Base-by-base conservation (phyloP, 2,888 invertebrate genomes). In the Caenorhabditis sp. region DNA sequence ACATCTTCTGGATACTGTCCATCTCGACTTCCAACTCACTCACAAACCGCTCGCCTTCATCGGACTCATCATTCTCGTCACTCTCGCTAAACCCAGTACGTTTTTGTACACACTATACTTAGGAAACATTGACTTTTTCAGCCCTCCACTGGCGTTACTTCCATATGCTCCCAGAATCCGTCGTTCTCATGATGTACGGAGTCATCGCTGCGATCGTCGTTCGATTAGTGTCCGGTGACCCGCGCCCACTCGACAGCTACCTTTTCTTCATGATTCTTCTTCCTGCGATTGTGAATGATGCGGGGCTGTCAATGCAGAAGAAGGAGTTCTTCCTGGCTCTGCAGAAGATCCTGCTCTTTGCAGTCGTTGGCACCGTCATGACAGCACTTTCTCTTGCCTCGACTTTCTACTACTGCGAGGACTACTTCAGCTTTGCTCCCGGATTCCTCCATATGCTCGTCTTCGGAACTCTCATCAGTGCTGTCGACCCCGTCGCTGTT, bases 221-320 rank as follows among this genome's bases (percentile, higher is more conserved):
- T n/a, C n/a, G n/a, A n/a, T n/a, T n/a, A n/a, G n/a, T n/a, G n/a
- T n/a, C n/a, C n/a, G n/a, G n/a, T n/a, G 53, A 70, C 2, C 52
- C 59, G 1, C 59, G 52, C 45, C 59, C 59, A 26, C 43, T 70
- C 13, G 45, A 45, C 45, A 41, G 37, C 27, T 45, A 95, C 90
- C 94, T 95, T 15, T 98, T 98, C 92, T 98, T 97, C 92, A 93
- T 96, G 82, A 96, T 95, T 90, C 95, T 96, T 94, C 92, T 98
- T 87, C 98, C 98, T 35, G 97, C 97, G 43, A 98, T 98, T 87
- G 97, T 98, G 84, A 92, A 97, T 88, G 98, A 98, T 89, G 97
- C 98, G 3, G 98, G 98, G 13, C 97, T 97, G 90, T 97, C 96
- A 90, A 96, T 97, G 96, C 96, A 96, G 26, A 96, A 96, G 90